These are phyloP conservation scores for Oedothorax gibbosus DNA, from an alignment of 1,140 invertebrate species.

Conservation along the genomic window DNA sequence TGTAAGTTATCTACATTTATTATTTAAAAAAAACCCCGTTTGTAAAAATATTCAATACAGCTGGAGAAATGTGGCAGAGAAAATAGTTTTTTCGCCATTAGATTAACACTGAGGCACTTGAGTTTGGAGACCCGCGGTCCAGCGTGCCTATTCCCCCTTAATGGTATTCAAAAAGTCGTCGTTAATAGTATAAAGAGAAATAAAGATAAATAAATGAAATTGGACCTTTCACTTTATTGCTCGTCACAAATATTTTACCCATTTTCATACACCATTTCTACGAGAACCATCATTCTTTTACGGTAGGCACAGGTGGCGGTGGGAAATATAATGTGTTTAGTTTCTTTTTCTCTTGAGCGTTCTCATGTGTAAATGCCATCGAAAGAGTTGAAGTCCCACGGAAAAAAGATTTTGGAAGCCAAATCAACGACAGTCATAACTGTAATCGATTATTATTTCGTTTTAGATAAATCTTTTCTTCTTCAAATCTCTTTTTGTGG, in stretches of 20 bases:
- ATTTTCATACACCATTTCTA: conserved; percentile 1
- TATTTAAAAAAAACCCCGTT: too few relatives aligned
- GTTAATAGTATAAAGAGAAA: background rate
- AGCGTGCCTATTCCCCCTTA: too few relatives aligned
- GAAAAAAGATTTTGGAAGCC: conserved; percentile 18
- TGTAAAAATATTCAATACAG: too few relatives aligned
- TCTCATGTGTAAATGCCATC: conserved; percentile 12
- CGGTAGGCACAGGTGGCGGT: conserved; percentile 17
- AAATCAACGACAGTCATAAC: conserved; percentile 24
- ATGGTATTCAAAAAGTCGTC: background rate
- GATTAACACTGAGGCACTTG: too few relatives aligned
- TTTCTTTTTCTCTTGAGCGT: conserved; percentile 7
- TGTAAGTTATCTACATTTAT: too few relatives aligned
- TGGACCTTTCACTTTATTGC: background rate
- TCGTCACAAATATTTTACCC: background rate
- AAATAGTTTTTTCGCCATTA: too few relatives aligned
- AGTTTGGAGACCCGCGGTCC: too few relatives aligned
- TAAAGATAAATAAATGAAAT: background rate
- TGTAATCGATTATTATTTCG: conserved; percentile 25
- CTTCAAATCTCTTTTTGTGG: too few relatives aligned
- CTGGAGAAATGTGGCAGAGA: too few relatives aligned
- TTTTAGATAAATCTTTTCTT: conserved; percentile 3
- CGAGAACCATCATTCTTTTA: background rate
- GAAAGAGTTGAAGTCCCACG: background rate
- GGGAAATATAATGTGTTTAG: conserved; percentile 17